Conservation (phyloP, 2,797 vertebrate species). For the Euphonia xanthogaster region DNA sequence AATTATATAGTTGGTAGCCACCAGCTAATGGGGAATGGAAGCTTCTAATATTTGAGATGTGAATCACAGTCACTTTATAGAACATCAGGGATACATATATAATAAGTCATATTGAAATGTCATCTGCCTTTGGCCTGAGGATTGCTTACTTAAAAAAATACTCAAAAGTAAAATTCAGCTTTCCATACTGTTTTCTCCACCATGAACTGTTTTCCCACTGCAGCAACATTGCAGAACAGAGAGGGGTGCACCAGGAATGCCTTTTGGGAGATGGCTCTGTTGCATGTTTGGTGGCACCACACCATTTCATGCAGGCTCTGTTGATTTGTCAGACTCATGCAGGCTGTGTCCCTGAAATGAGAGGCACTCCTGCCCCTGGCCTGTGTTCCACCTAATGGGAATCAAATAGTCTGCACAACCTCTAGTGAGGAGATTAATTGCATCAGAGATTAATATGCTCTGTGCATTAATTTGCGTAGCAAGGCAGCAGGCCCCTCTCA, state of each 20-base stretch:
- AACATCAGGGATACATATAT: conserved; percentile 60
- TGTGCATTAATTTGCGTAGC: background rate
- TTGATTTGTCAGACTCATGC: background rate
- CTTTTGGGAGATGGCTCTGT: background rate
- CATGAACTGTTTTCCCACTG: background rate
- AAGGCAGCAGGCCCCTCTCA: background rate
- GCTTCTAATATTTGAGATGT: conserved; percentile 78
- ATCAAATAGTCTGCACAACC: background rate
- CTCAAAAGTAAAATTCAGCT: conserved; percentile 31
- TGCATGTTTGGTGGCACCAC: background rate
- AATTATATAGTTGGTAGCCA: conserved; percentile 79
- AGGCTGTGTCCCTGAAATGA: background rate
- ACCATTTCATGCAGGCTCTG: background rate
- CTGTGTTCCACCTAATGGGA: background rate
- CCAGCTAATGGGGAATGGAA: conserved; percentile 74
- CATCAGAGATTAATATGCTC: background rate
- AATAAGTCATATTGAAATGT: conserved; percentile 64
- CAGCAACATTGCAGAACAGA: background rate
- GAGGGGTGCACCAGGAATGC: background rate
- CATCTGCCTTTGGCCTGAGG: conserved; percentile 48
- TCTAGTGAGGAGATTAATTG: background rate
- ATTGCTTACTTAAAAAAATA: conserved; percentile 45
- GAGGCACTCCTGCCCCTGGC: background rate
- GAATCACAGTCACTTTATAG: conserved; percentile 75
- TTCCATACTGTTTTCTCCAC: background rate